A percentile compares a stretch with the other conserved stretches of the same genome.
Conservation (phyloP, 2,888 invertebrate species). For the Ephialtes manifestator region DNA sequence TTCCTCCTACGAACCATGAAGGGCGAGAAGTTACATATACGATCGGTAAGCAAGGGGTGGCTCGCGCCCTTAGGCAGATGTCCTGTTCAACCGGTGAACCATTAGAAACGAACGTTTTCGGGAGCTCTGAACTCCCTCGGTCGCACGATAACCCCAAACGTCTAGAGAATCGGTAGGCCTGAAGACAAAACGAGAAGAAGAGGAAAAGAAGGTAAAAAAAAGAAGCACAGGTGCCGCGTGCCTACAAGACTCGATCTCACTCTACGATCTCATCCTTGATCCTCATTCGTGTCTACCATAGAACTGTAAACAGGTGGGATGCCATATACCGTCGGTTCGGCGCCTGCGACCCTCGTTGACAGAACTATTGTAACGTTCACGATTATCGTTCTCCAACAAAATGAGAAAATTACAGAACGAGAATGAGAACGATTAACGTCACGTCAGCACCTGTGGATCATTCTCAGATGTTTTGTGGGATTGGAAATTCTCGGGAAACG, state of each 20-base stretch:
- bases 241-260: constrained; percentile 41
- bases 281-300: constrained; percentile 26
- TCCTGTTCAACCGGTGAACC: constrained; percentile 40
- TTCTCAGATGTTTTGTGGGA: constrained; percentile 10
- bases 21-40: constrained; percentile 33
- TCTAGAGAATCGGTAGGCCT: background rate
- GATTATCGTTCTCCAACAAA: constrained; percentile 38
- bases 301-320: constrained; percentile 17
- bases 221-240: constrained; percentile 59
- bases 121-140: constrained; percentile 15
- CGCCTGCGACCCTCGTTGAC: constrained; percentile 64
- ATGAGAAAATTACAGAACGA: constrained; percentile 49
- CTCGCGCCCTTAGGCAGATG: constrained; percentile 67
- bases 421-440: constrained; percentile 27
- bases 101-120: constrained; percentile 64
- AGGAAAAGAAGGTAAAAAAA: constrained; percentile 1
- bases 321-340: constrained; percentile 41
- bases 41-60: constrained; percentile 54
- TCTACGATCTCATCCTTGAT: constrained; percentile 55
- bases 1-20: constrained; percentile 24
- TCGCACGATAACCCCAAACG: constrained; percentile 48
- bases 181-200: background rate
- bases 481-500: constrained; percentile 1
- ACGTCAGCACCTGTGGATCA: constrained; percentile 54
- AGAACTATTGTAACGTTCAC: constrained; percentile 55